Percentiles rank a stretch among this genome's conserved stretches.
Conservation (phyloP, 2,888 invertebrate genomes). For the Arge pagana region DNA sequence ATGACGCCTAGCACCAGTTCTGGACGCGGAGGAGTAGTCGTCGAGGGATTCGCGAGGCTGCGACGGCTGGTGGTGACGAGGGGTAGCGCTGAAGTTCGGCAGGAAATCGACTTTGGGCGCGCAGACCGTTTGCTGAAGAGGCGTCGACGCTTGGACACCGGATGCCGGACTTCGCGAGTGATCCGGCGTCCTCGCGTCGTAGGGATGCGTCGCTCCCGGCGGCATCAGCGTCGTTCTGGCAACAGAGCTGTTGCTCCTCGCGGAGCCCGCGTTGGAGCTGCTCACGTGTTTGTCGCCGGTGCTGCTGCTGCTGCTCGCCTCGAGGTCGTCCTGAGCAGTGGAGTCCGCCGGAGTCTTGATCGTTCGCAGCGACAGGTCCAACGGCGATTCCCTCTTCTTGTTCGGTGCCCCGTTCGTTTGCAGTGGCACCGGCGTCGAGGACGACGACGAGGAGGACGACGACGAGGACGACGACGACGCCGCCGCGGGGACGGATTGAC, state of each 20-base stretch:
- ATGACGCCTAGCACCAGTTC: conserved; percentile 38
- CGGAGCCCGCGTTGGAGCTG: conserved; percentile 35
- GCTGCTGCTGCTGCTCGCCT: conserved; percentile 48
- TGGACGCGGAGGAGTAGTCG: conserved; percentile 30
- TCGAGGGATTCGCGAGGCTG: conserved; percentile 30
- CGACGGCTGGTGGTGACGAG: conserved; percentile 40
- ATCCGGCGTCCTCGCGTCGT: conserved; percentile 34
- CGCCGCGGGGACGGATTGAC: conserved; percentile 29
- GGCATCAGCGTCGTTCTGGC: conserved; percentile 42
- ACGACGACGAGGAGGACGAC: too few relatives aligned
- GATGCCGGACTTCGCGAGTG: conserved; percentile 37
- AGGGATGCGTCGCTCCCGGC: conserved; percentile 35
- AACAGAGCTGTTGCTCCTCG: conserved; percentile 36
- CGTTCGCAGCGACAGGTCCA: conserved; percentile 88
- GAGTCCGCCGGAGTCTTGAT: conserved; percentile 88
- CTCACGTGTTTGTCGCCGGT: conserved; percentile 41
- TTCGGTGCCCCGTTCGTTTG: conserved; percentile 43
- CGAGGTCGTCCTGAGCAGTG: conserved; percentile 73
- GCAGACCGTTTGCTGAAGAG: conserved; percentile 53
- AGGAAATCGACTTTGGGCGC: conserved; percentile 80
- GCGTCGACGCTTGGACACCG: conserved; percentile 35
- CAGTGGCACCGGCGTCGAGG: conserved; percentile 30
- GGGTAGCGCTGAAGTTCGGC: conserved; percentile 69
- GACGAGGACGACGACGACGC: conserved; percentile 34
- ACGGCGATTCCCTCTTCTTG: conserved; percentile 74